Evolutionary conservation across 2,113 vertebrate species (phyloP).

Genomic region (Synodontis membranacea): DNA sequence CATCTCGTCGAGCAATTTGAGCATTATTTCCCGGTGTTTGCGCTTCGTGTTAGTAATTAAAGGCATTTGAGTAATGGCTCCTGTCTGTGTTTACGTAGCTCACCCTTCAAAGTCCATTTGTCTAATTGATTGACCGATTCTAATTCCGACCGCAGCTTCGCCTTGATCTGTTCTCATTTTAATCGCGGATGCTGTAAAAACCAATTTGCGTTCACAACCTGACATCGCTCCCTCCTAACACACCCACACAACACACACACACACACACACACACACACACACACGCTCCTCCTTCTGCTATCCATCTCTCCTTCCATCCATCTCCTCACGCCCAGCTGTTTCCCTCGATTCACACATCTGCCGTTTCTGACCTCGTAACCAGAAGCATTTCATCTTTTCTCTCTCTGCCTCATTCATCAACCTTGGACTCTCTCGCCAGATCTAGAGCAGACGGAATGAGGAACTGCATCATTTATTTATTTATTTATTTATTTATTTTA

Average conservation of each 20-base stretch:
- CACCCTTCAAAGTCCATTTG: conserved; percentile 25
- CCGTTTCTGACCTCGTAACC: conserved; percentile 32
- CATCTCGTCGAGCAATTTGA: neutral
- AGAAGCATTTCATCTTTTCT: conserved; percentile 30
- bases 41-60: conserved; percentile 42
- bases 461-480: no score
- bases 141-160: conserved; percentile 15
- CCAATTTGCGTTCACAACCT: conserved; percentile 27
- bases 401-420: neutral
- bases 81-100: conserved; percentile 33
- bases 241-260: neutral
- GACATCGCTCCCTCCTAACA: neutral
- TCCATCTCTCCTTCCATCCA: conserved; percentile 20
- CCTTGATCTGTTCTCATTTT: conserved; percentile 8
- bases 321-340: conserved; percentile 30
- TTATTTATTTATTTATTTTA: no score
- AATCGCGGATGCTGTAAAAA: conserved; percentile 29
- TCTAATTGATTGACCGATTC: conserved; percentile 39
- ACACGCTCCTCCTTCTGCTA: neutral
- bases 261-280: neutral
- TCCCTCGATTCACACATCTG: conserved; percentile 30
- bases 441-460: neutral
- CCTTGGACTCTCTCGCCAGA: neutral
- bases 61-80: conserved; percentile 39
- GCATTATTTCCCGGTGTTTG: conserved; percentile 29